Percentiles rank a stretch among this genome's conserved stretches.
These are phyloP conservation scores for Tragelaphus buxtoni DNA, from an alignment of 2,113 vertebrate species.

Conservation along the genomic window DNA sequence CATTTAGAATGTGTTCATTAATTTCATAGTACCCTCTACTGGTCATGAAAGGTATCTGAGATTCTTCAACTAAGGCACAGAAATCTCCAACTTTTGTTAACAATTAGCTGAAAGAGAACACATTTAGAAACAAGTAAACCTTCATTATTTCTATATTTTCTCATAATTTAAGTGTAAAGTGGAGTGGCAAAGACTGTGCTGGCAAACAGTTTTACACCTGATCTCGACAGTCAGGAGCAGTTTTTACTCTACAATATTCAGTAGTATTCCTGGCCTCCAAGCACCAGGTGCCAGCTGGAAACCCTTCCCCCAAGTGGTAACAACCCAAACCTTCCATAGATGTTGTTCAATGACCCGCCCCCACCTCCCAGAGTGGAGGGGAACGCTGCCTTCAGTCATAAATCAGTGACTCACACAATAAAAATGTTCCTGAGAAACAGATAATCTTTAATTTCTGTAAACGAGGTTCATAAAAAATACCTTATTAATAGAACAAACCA, in stretches of 20 bases:
- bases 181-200: not conserved
- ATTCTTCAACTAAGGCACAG: not conserved
- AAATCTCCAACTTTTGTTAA: not conserved
- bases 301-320: not conserved
- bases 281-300: not conserved
- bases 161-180: not conserved
- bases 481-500: not conserved
- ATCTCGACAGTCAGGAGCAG: not conserved
- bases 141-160: not conserved
- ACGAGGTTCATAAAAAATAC: not conserved
- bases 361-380: not conserved
- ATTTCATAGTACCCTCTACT: constrained; percentile 14
- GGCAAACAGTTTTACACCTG: not conserved
- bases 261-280: not conserved
- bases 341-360: not conserved
- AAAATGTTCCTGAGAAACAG: not conserved
- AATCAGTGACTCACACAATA: not conserved
- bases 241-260: not conserved
- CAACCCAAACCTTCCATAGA: not conserved
- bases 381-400: not conserved
- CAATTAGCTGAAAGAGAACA: not conserved
- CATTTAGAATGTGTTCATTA: not conserved
- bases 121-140: not conserved
- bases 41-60: not conserved
- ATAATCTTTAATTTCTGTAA: not conserved